Percentiles rank a stretch among this genome's conserved stretches.
These are phyloP conservation scores for Sprattus sprattus DNA, from an alignment of 2,113 vertebrate species.

Conservation along the genomic window DNA sequence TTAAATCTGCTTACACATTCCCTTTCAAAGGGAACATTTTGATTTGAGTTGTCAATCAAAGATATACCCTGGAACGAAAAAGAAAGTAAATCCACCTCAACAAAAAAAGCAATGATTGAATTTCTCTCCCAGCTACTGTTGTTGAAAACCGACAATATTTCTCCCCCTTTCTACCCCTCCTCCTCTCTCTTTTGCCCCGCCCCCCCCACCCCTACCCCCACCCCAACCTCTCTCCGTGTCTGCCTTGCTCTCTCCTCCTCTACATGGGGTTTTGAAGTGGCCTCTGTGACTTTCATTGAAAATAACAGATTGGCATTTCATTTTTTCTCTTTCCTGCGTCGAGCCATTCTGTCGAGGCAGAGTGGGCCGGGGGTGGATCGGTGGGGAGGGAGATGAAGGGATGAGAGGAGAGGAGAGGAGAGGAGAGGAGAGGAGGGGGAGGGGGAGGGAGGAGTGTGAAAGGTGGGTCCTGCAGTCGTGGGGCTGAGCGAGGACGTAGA, in stretches of 20 bases:
- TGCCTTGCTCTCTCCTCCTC: not conserved
- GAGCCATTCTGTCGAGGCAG: not conserved
- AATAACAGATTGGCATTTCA: constrained; percentile 13
- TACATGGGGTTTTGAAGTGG: constrained; percentile 14
- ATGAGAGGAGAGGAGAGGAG: not conserved
- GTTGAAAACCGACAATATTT: constrained; percentile 10
- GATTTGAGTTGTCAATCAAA: constrained; percentile 7
- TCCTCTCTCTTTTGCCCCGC: too few relatives aligned
- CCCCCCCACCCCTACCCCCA: not conserved
- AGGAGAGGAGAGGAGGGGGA: not conserved
- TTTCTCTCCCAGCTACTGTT: not conserved
- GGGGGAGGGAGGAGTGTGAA: not conserved
- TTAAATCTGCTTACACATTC: not conserved
- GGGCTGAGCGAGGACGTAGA: not conserved
- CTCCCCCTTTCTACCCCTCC: not conserved
- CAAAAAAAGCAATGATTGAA: constrained; percentile 8
- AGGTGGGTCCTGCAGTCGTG: not conserved
- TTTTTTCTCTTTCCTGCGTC: not conserved
- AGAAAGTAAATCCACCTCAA: not conserved
- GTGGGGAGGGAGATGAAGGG: not conserved
- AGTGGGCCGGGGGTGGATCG: not conserved
- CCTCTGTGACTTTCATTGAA: constrained; percentile 20
- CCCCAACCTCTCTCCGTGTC: not conserved
- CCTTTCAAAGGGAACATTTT: not conserved
- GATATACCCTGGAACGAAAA: not conserved